Evolutionary conservation across 2,888 invertebrate genomes (phyloP), one percentile per base, ranked within the genome.

Genomic region (Andrena haemorrhoa): DNA sequence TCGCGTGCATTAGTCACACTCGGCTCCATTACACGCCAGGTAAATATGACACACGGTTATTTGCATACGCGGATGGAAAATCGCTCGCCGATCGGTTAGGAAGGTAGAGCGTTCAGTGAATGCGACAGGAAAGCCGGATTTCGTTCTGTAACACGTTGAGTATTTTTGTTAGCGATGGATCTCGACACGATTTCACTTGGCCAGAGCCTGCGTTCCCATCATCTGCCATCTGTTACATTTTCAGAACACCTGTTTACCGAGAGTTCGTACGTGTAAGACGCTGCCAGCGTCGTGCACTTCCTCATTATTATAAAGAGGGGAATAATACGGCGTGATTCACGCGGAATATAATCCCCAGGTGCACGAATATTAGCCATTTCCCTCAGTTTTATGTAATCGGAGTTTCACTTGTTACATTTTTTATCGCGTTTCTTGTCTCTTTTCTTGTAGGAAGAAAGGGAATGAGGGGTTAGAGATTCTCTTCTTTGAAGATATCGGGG

Each of bases 201-300:
- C 26, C 68, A 41, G 16, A 41, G 35, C 60, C 56, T 63, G 77
- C 69, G 76, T 87, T 89, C 88, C 81, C 87, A 87, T 71, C 85
- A 74, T 86, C 68, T 75, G 53, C 88, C 89, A 90, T 78, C 88
- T 89, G 89, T 75, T 79, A 71, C 72, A 75, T 81, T 82, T 86
- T 73, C 81, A 76, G 75, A 86, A 82, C 90, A 90, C 86, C 90
- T 90, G 90, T 88, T 85, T 69, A 35, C 71, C 69, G 82, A 81
- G 84, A 80, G 82, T 84, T 83, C 20, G 77, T 35, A n/a, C 60
- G 74, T 29, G 83, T 61, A 33, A 75, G 53, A 61, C 41, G 66
- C 72, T n/a, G 26, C 68, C 70, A 76, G 58, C 51, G 20, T 29
- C 31, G 47, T 56, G 71, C 60, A 77, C 83, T 85, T 84, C 79